A percentile compares a stretch with the other conserved stretches of the same genome.
These are phyloP conservation scores for Bombylius major DNA, from an alignment of 2,888 invertebrate genomes.

Conservation along the genomic window DNA sequence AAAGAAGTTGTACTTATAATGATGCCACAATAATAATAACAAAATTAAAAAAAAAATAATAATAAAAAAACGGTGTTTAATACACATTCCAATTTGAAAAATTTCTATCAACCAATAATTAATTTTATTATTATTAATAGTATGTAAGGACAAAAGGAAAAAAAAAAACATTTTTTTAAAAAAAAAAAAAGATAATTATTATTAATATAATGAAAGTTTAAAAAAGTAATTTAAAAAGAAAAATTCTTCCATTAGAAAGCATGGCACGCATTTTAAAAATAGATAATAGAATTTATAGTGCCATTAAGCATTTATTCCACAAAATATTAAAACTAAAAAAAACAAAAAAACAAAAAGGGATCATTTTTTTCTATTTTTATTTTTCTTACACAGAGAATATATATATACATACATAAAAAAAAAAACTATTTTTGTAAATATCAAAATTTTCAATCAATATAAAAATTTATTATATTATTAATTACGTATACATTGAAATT, in stretches of 20 bases:
- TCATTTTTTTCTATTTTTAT: neutral
- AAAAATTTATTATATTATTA: too few relatives aligned
- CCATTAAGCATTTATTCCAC: neutral
- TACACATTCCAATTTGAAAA: too few relatives aligned
- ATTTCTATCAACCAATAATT: too few relatives aligned
- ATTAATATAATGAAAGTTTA: too few relatives aligned
- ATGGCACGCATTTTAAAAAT: neutral
- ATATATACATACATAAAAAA: neutral
- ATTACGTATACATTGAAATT: too few relatives aligned
- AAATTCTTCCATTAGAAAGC: neutral
- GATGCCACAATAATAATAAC: neutral
- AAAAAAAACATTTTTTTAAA: too few relatives aligned
- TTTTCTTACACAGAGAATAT: neutral
- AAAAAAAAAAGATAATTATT: too few relatives aligned
- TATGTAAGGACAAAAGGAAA: too few relatives aligned
- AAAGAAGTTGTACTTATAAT: conserved; percentile 1
- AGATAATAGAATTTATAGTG: neutral
- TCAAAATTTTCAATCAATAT: too few relatives aligned
- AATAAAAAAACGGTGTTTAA: too few relatives aligned
- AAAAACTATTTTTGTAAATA: neutral
- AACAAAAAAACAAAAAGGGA: neutral
- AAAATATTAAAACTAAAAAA: too few relatives aligned
- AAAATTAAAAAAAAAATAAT: neutral
- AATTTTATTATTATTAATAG: too few relatives aligned
- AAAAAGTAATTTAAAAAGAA: neutral